These are phyloP conservation scores for Drosophila lowei DNA, from an alignment of 1,140 invertebrate species.

Conservation along the genomic window DNA sequence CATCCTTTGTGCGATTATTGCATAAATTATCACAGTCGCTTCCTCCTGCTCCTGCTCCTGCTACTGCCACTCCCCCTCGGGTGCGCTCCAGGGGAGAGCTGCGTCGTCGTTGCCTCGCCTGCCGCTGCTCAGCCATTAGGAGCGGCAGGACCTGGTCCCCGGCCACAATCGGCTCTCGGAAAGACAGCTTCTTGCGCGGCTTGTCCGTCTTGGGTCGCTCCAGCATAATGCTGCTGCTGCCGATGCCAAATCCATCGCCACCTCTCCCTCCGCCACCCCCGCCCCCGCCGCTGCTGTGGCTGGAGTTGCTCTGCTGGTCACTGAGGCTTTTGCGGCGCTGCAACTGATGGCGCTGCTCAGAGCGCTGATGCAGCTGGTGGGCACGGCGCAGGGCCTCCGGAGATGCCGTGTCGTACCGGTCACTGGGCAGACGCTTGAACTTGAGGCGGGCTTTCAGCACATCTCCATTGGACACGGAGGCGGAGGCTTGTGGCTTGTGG, in stretches of 20 bases:
- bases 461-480: conserved; percentile 36
- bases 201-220: conserved; percentile 84
- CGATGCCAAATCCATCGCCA: conserved; percentile 14
- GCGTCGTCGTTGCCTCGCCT: conserved; percentile 60
- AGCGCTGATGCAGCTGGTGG: conserved; percentile 58
- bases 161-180: conserved; percentile 88
- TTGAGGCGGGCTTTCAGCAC: conserved; percentile 70
- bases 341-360: conserved; percentile 59
- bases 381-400: conserved; percentile 66
- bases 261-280: conserved; percentile 7
- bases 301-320: conserved; percentile 65
- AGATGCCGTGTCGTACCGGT: conserved; percentile 56
- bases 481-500: conserved; percentile 18
- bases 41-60: no score
- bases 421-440: conserved; percentile 67
- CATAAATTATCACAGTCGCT: conserved; percentile 72
- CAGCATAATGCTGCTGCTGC: conserved; percentile 50
- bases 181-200: conserved; percentile 92
- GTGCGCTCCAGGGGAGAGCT: conserved; percentile 70
- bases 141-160: conserved; percentile 47
- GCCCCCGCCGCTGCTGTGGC: conserved; percentile 60
- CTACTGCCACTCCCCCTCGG: neutral
- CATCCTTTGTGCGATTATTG: conserved; percentile 74
- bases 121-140: conserved; percentile 59
- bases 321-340: conserved; percentile 67